These are phyloP conservation scores for Toxotes chatareus DNA, from an alignment of 2,113 vertebrate species.

Conservation along the genomic window DNA sequence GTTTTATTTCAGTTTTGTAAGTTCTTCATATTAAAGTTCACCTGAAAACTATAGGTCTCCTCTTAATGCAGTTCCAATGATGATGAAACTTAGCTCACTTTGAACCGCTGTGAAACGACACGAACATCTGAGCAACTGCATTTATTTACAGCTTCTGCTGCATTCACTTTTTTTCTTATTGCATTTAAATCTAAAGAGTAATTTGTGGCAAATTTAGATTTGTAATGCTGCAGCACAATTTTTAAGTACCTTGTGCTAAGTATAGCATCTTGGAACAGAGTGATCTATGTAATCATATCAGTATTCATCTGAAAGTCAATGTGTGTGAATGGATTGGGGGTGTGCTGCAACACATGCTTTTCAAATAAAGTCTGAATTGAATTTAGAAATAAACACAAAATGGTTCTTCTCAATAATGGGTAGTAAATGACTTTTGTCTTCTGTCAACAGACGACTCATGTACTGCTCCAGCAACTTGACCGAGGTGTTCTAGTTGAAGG, in stretches of 20 bases:
- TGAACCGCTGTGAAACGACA: conserved; percentile 84
- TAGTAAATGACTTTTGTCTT: neutral
- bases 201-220: neutral
- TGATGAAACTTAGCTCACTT: conserved; percentile 89
- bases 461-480: rapidly evolving
- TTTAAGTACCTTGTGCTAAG: neutral
- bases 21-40: neutral
- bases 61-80: conserved; percentile 73
- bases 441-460: neutral
- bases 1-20: neutral
- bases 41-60: neutral
- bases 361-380: no score
- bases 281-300: neutral
- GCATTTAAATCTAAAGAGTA: neutral
- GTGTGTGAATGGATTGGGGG: no score
- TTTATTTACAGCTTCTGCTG: neutral
- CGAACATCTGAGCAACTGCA: conserved; percentile 83
- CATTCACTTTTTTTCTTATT: neutral
- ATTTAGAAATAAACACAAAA: neutral
- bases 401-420: neutral
- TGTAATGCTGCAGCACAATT: neutral
- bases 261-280: neutral
- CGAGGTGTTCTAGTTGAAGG: rapidly evolving
- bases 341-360: no score
- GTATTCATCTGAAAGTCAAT: no score